Base-by-base conservation (phyloP, 2,797 vertebrate species). In the Coreius guichenoti region DNA sequence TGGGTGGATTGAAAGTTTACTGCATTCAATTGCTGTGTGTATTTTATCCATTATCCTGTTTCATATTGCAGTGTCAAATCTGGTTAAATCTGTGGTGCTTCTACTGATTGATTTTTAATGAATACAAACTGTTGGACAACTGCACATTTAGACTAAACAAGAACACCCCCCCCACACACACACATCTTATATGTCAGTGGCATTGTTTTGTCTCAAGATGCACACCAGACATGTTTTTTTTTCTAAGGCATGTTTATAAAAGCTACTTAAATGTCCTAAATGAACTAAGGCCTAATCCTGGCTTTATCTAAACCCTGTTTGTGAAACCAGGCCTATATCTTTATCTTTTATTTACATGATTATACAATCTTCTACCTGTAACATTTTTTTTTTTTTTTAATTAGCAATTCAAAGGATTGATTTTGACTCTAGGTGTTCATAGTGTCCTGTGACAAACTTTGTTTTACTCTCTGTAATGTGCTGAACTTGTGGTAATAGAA, bases 401-500 rank as follows among this genome's bases (percentile, higher is more conserved):
- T 39, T 1, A 39, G 39, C 8, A 39, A 39, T 39, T 39, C 8
- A 9, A 39, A 45, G 11, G 45, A 45, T 13, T 51, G 68, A 58
- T 72, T 82, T 61, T 12, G n/a, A 72, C 17, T 79, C 1, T 9
- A 12, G n/a, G 26, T 73, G 54, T 31, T 31, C 65, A 69, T 3
- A 23, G 8, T 6, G 26, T 51, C 17, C 31, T 76, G 54, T 21
- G 54, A 63, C 8, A 67, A 75, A 69, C 82, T 70, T 69, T 70
- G 31, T 69, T 70, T 78, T 45, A 56, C 36, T 4, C 29, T 58
- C 14, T 54, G 14, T 72, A 72, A 78, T 79, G 67, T 79, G 49
- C 75, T 33, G 54, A 85, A 84, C 65, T 73, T 49, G 51, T 80
- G 73, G 72, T 47, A 76, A 31, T 76, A 67, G 65, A 86, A 82